phyloP scores from a whole-genome alignment of 2,113 vertebrate species.

The Tupaia tana region DNA sequence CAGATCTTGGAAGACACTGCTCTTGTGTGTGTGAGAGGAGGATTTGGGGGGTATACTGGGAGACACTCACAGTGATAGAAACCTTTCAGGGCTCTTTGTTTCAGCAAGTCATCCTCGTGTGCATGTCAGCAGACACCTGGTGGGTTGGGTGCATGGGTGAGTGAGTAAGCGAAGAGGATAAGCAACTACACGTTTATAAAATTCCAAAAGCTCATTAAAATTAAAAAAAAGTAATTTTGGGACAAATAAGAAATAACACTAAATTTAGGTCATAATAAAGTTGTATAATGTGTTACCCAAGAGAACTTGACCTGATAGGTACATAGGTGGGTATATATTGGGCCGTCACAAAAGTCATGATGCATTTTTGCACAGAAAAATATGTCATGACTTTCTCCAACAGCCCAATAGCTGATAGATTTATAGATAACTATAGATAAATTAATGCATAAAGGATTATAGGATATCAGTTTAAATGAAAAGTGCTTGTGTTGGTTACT shows the following conservation, averaged over 20 bases:
- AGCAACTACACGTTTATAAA: background rate
- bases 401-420: background rate
- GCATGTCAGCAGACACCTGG: background rate
- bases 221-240: background rate
- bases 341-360: no score
- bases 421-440: background rate
- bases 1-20: background rate
- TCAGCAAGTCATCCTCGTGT: background rate
- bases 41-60: no score
- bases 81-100: background rate
- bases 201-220: background rate
- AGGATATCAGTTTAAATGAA: background rate
- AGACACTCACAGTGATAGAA: background rate
- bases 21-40: no score
- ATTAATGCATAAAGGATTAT: background rate
- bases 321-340: background rate
- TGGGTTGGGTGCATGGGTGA: background rate
- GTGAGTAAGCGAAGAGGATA: background rate
- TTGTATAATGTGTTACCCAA: background rate
- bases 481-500: background rate
- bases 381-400: no score
- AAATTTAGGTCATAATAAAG: background rate
- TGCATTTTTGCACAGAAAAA: no score
- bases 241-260: background rate
- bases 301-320: background rate